These are phyloP conservation scores for Hypomesus transpacificus DNA, from an alignment of 2,113 vertebrate species.

Conservation along the genomic window DNA sequence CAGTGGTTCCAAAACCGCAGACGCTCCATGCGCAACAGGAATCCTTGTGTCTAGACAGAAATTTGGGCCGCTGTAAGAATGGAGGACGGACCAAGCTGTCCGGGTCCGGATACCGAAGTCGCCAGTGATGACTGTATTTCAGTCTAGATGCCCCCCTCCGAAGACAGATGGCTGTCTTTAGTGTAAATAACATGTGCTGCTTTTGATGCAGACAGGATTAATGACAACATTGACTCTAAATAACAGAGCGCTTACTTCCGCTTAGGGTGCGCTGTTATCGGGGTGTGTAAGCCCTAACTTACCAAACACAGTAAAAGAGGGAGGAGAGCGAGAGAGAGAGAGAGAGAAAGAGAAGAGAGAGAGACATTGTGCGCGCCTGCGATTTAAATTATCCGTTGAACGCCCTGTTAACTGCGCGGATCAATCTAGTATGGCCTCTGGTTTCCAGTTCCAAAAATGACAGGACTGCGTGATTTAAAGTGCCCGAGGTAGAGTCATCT, in stretches of 20 bases:
- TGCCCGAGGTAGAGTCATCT: conserved; percentile 33
- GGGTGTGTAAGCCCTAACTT: neutral
- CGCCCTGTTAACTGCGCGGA: neutral
- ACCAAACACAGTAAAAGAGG: neutral
- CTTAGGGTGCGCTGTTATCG: conserved; percentile 46
- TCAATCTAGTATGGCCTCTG: conserved; percentile 7
- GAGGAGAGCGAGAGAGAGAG: neutral
- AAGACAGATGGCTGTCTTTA: conserved; percentile 73
- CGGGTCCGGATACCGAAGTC: conserved; percentile 63
- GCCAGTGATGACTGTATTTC: conserved; percentile 62
- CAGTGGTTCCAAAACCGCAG: conserved; percentile 54
- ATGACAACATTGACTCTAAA: conserved; percentile 72
- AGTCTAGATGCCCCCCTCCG: conserved; percentile 57
- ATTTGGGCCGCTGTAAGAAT: conserved; percentile 45
- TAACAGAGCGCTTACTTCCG: conserved; percentile 70
- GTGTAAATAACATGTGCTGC: conserved; percentile 73
- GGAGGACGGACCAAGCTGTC: conserved; percentile 56
- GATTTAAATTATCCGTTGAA: conserved; percentile 1
- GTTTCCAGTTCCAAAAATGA: conserved; percentile 27
- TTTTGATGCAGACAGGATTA: conserved; percentile 73
- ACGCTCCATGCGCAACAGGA: conserved; percentile 43
- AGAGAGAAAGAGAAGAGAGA: neutral
- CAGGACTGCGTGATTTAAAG: conserved; percentile 47
- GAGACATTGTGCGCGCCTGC: neutral
- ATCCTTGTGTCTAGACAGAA: conserved; percentile 58